Percentiles rank a stretch among this genome's conserved stretches.
Conservation (phyloP, 2,797 vertebrate genomes). For the Rachycentron canadum region DNA sequence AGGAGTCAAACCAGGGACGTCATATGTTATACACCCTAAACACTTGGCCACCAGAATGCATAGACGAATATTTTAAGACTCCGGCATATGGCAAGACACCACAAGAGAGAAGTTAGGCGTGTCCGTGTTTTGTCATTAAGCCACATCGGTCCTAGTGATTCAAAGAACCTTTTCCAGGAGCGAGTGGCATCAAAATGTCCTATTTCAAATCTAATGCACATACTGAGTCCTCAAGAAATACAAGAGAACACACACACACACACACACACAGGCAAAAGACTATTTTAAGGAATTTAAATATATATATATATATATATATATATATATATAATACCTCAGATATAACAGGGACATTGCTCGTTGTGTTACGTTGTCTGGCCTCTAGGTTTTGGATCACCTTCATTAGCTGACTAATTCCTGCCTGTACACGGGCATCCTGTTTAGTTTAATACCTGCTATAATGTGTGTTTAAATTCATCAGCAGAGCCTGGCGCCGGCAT, state of each 20-base stretch:
- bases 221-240: not conserved
- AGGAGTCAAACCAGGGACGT: too few species aligned
- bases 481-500: not conserved
- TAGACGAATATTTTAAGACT: not conserved
- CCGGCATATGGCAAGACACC: not conserved
- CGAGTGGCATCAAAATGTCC: not conserved
- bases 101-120: not conserved
- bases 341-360: not conserved
- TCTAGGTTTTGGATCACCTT: not conserved
- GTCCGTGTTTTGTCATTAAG: not conserved
- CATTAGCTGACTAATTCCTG: constrained; percentile 8
- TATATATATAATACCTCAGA: not conserved
- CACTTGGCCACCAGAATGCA: too few species aligned
- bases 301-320: too few species aligned
- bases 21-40: too few species aligned
- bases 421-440: too few species aligned
- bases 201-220: not conserved
- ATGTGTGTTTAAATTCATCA: constrained; percentile 15
- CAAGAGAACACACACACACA: not conserved
- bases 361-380: not conserved
- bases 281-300: not conserved
- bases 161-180: not conserved
- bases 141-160: too few species aligned
- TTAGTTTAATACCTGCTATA: too few species aligned
- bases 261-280: not conserved